Percentiles rank a stretch among this genome's conserved stretches.
Evolutionary conservation across 2,113 vertebrate species (phyloP).

Genomic region (Neopipo cinnamomea): DNA sequence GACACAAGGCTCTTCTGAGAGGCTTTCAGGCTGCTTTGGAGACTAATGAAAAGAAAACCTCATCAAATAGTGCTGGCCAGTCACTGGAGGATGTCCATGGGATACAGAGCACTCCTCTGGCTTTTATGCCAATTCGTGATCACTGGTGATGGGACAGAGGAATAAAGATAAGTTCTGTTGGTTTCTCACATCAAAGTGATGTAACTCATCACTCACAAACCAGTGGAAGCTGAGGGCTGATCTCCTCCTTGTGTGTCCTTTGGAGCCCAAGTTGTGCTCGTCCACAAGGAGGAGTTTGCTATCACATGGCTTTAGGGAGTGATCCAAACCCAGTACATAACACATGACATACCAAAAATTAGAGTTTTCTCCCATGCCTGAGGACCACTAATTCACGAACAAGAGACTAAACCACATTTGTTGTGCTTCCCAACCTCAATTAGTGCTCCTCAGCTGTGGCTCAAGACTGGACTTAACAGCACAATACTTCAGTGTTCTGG

Average conservation of each 20-base stretch:
- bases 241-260: background rate
- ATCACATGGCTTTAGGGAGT: background rate
- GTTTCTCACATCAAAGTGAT: background rate
- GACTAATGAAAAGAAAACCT: background rate
- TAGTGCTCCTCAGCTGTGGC: conserved; percentile 3
- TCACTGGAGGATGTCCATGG: background rate
- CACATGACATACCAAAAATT: background rate
- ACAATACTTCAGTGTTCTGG: conserved; percentile 50
- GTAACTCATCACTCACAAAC: background rate
- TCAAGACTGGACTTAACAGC: background rate
- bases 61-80: background rate
- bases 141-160: background rate
- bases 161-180: background rate
- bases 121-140: background rate
- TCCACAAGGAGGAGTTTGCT: background rate
- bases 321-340: background rate
- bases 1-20: background rate
- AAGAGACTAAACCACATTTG: background rate
- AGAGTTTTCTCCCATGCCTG: background rate
- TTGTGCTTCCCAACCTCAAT: background rate
- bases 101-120: background rate
- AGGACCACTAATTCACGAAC: background rate
- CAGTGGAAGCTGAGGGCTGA: background rate
- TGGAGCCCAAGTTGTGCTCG: background rate
- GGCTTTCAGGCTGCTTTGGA: background rate